phyloP scores from a whole-genome alignment of 1,140 invertebrate genomes.

The Antheraea mylitta region DNA sequence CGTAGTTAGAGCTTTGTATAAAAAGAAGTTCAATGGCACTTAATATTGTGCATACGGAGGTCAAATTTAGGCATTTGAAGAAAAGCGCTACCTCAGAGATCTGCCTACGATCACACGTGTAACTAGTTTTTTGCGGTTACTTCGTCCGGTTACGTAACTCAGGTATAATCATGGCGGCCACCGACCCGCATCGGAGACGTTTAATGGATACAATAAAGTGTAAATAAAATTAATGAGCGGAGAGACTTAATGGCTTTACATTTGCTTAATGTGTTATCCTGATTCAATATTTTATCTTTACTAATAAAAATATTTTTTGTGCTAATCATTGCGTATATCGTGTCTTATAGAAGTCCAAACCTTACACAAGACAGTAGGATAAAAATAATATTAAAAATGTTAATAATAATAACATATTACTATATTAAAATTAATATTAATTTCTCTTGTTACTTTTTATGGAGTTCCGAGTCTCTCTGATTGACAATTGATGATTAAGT shows the following conservation, averaged over 20 bases:
- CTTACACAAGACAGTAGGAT: no score
- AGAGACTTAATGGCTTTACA: constrained; percentile 24
- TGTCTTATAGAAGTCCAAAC: no score
- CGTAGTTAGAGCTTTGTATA: neutral
- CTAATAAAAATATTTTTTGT: no score
- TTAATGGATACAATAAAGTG: constrained; percentile 56
- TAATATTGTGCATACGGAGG: neutral
- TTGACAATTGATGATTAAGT: constrained; percentile 66
- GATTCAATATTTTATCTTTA: no score
- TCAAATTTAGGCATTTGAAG: constrained; percentile 18
- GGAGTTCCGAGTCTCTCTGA: constrained; percentile 60
- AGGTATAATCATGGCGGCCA: constrained; percentile 49
- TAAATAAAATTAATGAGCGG: constrained; percentile 57
- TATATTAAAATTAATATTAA: constrained; percentile 13
- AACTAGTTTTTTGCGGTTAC: constrained; percentile 67
- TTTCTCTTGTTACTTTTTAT: constrained; percentile 44
- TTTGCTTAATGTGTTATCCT: constrained; percentile 12
- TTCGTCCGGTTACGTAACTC: constrained; percentile 52
- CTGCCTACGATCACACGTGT: constrained; percentile 40
- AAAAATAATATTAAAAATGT: neutral
- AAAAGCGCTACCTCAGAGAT: neutral
- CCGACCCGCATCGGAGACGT: constrained; percentile 44
- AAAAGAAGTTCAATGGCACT: neutral
- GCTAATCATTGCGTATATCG: no score
- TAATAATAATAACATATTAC: neutral